Base-by-base conservation (phyloP, 2,888 invertebrate species). In the Cryptophagus acutangulus region DNA sequence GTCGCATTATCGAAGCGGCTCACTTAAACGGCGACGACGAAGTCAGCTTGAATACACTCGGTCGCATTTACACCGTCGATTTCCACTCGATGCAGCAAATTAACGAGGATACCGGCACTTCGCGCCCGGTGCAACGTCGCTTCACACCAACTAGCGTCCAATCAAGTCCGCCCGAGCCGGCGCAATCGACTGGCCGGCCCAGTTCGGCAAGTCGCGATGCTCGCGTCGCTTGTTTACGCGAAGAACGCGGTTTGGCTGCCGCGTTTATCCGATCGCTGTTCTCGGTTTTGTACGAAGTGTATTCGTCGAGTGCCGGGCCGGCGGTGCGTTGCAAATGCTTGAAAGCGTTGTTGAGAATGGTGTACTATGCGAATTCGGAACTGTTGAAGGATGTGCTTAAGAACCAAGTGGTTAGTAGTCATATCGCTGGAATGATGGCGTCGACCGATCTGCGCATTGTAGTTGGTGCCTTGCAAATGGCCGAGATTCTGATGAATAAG, bases 401-500 rank as follows among this genome's bases (percentile, higher is more conserved):
- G 57, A 79, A 79, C 61, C 81, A 82, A 67, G 80, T 89, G 51
- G 91, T 94, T 40, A 91, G 92, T 45, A 95, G 95, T 57, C 95
- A 97, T 70, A 91, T 97, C 63, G 96, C 96, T 17, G 94, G 94
- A 42, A 97, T 97, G 95, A 82, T 97, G 81, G 94, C 95, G 1
- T 95, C 95, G 2, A 89, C 86, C 66, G 97, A 97, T 74, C 76
- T 97, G 47, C 83, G 94, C 61, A 94, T 97, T 62, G 93, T 96
- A 29, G 95, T 97, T 34, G 94, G 94, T 38, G 94, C 96, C 28
- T 74, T 97, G 36, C 97, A 99, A 73, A 87, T 99, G 81, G 93
- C 94, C 3, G 91, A 93, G 69, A 91, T 97, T 55, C 73, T 99
- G 46, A 94, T 97, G 90, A 87, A 90, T 68, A 94, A 96, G 62